Conservation (phyloP, 2,797 vertebrate species). For the Atherinosoma microstoma region DNA sequence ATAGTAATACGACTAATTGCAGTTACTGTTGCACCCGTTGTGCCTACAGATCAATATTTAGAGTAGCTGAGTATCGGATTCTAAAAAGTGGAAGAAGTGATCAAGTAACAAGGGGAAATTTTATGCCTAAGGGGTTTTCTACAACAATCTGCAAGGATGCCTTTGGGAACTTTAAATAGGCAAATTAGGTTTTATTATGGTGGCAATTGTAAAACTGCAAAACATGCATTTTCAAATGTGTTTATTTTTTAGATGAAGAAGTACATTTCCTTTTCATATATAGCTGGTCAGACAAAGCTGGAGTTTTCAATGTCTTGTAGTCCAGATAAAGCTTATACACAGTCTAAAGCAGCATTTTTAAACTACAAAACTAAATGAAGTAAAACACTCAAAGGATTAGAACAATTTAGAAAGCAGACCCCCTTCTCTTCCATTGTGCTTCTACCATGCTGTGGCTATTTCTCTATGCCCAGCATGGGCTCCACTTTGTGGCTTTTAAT, state of each 20-base stretch:
- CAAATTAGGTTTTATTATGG: background rate
- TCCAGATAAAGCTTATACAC: constrained; percentile 56
- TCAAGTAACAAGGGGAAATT: constrained; percentile 62
- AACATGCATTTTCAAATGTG: background rate
- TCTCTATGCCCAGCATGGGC: constrained; percentile 92
- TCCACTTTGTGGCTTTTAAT: constrained; percentile 98
- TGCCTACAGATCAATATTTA: constrained; percentile 80
- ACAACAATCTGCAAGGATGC: constrained; percentile 7
- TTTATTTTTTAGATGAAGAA: constrained; percentile 22
- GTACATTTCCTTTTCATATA: constrained; percentile 19
- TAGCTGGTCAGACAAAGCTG: constrained; percentile 23
- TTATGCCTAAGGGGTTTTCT: constrained; percentile 26
- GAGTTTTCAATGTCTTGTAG: constrained; percentile 54
- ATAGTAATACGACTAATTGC: constrained; percentile 84
- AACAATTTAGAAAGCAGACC: constrained; percentile 91
- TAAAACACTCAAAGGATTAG: constrained; percentile 94
- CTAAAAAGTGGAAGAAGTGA: constrained; percentile 66
- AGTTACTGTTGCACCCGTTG: constrained; percentile 77
- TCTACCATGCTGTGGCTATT: constrained; percentile 91
- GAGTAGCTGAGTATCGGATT: constrained; percentile 74
- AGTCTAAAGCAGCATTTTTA: constrained; percentile 80
- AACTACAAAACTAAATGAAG: constrained; percentile 89
- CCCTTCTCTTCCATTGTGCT: constrained; percentile 90
- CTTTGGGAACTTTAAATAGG: constrained; percentile 16
- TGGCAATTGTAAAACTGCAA: background rate